Base-by-base conservation (phyloP, 2,888 invertebrate species). In the Andrena flavipes region DNA sequence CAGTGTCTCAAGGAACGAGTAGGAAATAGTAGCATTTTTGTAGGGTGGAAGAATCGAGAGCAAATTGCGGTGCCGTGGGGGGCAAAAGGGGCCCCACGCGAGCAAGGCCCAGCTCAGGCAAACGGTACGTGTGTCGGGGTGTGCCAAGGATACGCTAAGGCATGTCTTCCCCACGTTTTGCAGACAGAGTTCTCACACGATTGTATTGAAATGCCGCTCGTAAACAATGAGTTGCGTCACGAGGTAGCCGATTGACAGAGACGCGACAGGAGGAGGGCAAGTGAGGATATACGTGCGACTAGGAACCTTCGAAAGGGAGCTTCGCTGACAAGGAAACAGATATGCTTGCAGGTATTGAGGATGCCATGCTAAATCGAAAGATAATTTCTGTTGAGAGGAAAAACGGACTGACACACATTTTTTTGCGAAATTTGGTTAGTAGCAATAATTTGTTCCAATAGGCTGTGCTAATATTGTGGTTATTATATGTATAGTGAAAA, bases 121-220 rank as follows among this genome's bases (percentile, higher is more conserved):
- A 49, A 68, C 64, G 51, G 29, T 72, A 68, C 59, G 7, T 70
- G 80, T 23, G 74, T 74, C 75, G 77, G 88, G 86, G 85, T 87
- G 88, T 89, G 90, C 90, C 92, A 92, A 92, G 92, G 92, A 91
- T 92, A 90, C 85, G 84, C 82, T 88, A 89, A 89, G 90, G 90
- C 90, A 91, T 91, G 92, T 92, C 91, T 90, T 90, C 85, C 84
- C 78, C 85, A 80, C 84, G 76, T 81, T 82, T 84, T 73, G 80
- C 72, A 67, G 80, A 60, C 82, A 84, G 89, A 51, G 71, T 87
- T 88, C 84, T 91, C 92, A 91, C 91, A 92, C 90, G 90, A 92
- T 92, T 93, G 91, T 91, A 93, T 92, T 92, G 91, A 93, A 93
- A 93, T 92, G 90, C 89, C 91, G 89, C 87, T 90, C 89, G 89